These are phyloP conservation scores for Lasioglossum figueresi DNA, from an alignment of 2,888 invertebrate genomes.

Conservation along the genomic window DNA sequence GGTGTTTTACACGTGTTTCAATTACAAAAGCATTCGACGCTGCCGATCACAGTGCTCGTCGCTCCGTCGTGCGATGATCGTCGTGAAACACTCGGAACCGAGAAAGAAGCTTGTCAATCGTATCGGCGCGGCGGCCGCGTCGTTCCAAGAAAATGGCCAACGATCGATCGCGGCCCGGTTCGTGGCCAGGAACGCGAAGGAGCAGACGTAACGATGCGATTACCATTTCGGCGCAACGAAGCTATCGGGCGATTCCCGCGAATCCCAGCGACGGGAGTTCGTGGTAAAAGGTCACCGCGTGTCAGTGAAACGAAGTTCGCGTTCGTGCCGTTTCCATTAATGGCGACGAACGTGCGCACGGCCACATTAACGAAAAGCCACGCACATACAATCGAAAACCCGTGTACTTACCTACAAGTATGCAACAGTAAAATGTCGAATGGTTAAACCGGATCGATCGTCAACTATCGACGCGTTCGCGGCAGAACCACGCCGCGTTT, in stretches of 20 bases:
- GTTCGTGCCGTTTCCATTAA: conserved; percentile 58
- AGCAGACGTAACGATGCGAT: conserved; percentile 48
- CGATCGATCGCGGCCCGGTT: conserved; percentile 34
- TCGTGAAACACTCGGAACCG: background rate
- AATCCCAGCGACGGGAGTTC: conserved; percentile 21
- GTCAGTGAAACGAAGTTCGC: conserved; percentile 44
- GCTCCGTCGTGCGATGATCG: background rate
- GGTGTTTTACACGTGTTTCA: background rate
- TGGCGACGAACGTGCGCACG: conserved; percentile 48
- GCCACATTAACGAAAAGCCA: conserved; percentile 44
- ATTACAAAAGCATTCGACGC: background rate
- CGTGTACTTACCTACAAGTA: background rate
- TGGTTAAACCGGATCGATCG: background rate
- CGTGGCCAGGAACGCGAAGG: conserved; percentile 13
- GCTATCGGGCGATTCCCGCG: conserved; percentile 45
- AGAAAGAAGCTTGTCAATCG: background rate
- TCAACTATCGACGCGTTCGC: background rate
- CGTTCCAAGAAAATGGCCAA: conserved; percentile 18
- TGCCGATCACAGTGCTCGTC: background rate
- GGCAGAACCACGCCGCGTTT: background rate
- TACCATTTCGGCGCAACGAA: conserved; percentile 50
- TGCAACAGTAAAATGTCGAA: background rate
- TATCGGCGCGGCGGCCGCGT: background rate
- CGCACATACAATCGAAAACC: conserved; percentile 11
- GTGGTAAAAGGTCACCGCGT: conserved; percentile 55